These are phyloP conservation scores for Pseudanteris insignis DNA, from an alignment of 2,888 invertebrate species.

Conservation along the genomic window DNA sequence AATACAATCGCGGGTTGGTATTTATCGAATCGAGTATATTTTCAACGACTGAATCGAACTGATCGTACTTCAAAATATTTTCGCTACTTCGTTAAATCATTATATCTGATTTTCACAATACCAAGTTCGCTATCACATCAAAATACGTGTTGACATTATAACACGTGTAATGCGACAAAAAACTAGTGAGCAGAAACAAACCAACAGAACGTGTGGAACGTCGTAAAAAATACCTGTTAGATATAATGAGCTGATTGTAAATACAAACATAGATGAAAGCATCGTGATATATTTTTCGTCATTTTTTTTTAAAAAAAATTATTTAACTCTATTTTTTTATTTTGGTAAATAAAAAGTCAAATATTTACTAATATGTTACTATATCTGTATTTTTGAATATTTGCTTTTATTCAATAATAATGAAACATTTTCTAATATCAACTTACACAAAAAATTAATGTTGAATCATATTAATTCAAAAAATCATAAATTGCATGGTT, in stretches of 20 bases:
- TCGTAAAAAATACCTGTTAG: conserved; percentile 4
- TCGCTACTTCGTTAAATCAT: conserved; percentile 19
- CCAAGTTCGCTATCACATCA: conserved; percentile 15
- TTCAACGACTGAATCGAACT: conserved; percentile 21
- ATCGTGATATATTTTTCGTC: too few species aligned
- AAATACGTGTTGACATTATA: conserved; percentile 23
- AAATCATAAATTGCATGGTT: too few species aligned
- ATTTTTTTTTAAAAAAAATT: too few species aligned
- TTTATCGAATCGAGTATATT: conserved; percentile 24
- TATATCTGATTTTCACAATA: conserved; percentile 20
- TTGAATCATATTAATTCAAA: too few species aligned
- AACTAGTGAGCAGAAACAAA: conserved; percentile 1
- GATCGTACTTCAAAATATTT: conserved; percentile 8
- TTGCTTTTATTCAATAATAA: too few species aligned
- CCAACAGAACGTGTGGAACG: neutral
- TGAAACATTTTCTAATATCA: too few species aligned
- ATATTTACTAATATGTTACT: too few species aligned
- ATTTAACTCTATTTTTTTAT: neutral
- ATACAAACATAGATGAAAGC: too few species aligned
- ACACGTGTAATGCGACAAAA: conserved; percentile 1
- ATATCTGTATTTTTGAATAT: too few species aligned
- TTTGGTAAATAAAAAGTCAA: too few species aligned
- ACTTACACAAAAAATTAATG: too few species aligned
- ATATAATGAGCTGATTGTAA: too few species aligned
- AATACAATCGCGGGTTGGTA: conserved; percentile 30